phyloP scores from a whole-genome alignment of 2,797 vertebrate species.

The Acipenser transmontanus region DNA sequence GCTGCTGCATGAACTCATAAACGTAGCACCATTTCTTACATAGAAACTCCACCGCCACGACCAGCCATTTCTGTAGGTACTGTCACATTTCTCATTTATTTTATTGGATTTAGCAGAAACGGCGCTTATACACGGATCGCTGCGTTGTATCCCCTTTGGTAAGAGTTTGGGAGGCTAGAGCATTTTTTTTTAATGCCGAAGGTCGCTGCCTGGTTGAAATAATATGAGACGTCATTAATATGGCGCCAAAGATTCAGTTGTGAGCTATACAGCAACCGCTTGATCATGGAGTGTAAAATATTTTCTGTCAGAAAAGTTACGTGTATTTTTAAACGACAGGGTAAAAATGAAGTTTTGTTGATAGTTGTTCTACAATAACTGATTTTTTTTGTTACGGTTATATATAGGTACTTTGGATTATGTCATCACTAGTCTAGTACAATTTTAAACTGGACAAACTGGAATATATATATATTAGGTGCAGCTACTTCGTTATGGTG shows the following conservation, averaged over 20 bases:
- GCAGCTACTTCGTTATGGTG: no score
- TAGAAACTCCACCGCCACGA: slow-evolving; percentile 46
- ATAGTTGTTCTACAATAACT: background rate
- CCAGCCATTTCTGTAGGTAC: slow-evolving; percentile 55
- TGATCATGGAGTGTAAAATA: background rate
- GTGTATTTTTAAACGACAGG: background rate
- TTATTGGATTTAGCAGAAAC: slow-evolving; percentile 7
- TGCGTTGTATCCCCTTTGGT: slow-evolving; percentile 30
- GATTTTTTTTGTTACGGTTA: no score
- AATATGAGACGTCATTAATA: slow-evolving; percentile 90
- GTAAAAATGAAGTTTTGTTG: background rate
- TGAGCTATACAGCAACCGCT: slow-evolving; percentile 35
- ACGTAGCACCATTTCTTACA: slow-evolving; percentile 48
- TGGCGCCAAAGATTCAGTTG: slow-evolving; percentile 92
- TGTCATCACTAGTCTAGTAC: background rate
- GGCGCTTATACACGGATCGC: slow-evolving; percentile 13
- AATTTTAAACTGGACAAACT: background rate
- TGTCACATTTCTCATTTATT: slow-evolving; percentile 26
- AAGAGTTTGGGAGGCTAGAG: slow-evolving; percentile 38
- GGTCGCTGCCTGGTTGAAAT: slow-evolving; percentile 76
- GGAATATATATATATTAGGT: background rate
- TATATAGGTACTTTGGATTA: no score
- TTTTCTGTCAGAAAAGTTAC: background rate
- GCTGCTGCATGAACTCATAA: slow-evolving; percentile 57
- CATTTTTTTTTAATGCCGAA: slow-evolving; percentile 60